These are phyloP conservation scores for Epinephelus coioides DNA, from an alignment of 2,797 vertebrate genomes.

Conservation along the genomic window DNA sequence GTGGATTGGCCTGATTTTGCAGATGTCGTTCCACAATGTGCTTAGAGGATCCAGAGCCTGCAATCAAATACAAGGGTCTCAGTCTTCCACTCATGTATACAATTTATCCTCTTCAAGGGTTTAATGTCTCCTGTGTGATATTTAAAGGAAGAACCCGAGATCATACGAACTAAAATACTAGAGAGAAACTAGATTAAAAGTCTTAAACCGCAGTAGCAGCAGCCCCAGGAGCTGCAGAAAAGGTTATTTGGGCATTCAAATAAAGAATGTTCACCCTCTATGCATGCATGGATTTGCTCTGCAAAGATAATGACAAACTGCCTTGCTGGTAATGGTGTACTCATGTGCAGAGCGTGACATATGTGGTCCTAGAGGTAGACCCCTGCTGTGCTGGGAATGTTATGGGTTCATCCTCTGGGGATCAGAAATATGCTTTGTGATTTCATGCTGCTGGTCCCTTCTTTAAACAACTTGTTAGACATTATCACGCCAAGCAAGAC, in stretches of 20 bases:
- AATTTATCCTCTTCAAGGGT: not conserved
- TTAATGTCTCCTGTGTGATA: not conserved
- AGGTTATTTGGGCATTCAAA: not conserved
- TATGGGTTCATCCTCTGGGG: not conserved
- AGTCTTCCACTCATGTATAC: not conserved
- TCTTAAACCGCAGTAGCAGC: not conserved
- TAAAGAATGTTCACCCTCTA: too few species aligned
- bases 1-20: slow-evolving; percentile 19
- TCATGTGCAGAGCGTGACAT: not conserved
- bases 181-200: not conserved
- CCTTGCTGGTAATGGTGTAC: not conserved
- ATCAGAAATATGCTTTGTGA: not conserved
- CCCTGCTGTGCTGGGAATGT: not conserved
- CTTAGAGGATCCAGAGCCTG: not conserved
- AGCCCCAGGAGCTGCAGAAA: not conserved
- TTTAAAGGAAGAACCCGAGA: not conserved
- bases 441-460: not conserved
- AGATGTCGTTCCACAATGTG: not conserved
- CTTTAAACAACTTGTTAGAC: too few species aligned
- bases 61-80: not conserved
- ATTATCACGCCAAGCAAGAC: too few species aligned
- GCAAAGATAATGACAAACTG: not conserved
- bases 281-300: not conserved
- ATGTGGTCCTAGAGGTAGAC: not conserved
- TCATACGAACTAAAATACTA: not conserved